A percentile compares a stretch with the other conserved stretches of the same genome.
phyloP scores from a whole-genome alignment of 2,888 invertebrate species.

The Dione juno region DNA sequence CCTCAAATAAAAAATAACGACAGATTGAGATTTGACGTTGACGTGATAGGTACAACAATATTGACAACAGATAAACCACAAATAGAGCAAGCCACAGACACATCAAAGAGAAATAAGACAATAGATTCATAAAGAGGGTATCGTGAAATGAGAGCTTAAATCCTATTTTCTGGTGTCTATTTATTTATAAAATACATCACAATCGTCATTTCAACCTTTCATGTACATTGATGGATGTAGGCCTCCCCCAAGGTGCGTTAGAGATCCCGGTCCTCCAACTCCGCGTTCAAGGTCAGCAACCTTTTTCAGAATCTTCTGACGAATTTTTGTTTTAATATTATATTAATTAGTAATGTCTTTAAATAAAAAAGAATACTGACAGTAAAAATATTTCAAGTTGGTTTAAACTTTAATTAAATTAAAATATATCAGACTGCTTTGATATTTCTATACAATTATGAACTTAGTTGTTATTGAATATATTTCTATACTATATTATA shows the following conservation, averaged over 20 bases:
- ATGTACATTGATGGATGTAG: no score
- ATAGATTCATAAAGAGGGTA: neutral
- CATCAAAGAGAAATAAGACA: neutral
- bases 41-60: neutral
- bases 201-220: no score
- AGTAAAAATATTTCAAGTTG: neutral
- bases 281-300: no score
- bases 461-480: neutral
- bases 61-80: neutral
- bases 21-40: neutral
- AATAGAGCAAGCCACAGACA: neutral
- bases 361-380: neutral
- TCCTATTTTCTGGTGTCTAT: neutral
- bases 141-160: neutral
- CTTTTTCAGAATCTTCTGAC: no score
- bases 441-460: neutral
- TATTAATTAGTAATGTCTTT: no score
- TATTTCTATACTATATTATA: conserved; percentile 50
- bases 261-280: no score
- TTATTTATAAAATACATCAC: neutral
- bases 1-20: conserved; percentile 7
- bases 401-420: neutral
- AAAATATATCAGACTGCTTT: neutral
- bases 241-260: no score
- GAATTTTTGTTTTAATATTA: no score